Conservation (phyloP, 1,140 invertebrate genomes). For the Drosophila gunungcola region DNA sequence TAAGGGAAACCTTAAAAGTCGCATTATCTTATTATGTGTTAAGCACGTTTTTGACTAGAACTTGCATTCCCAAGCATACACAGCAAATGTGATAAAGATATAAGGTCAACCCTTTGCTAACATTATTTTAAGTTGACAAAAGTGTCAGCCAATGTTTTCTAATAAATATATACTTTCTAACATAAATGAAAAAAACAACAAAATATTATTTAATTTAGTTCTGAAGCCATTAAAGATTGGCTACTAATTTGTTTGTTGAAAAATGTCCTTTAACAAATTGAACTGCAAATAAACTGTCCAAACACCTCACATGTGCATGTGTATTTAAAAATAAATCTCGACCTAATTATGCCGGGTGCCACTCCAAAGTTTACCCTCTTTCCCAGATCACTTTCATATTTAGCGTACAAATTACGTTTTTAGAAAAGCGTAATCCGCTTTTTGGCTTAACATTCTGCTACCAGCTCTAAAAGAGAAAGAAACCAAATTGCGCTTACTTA, state of each 20-base stretch:
- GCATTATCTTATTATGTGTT: conserved; percentile 17
- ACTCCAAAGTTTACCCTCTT: conserved; percentile 11
- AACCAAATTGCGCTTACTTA: conserved; percentile 72
- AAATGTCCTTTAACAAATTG: not conserved
- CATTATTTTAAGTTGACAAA: no score
- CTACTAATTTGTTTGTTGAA: no score
- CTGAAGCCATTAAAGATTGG: no score
- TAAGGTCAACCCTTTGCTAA: not conserved
- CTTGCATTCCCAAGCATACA: conserved; percentile 9
- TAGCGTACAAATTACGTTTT: conserved; percentile 63
- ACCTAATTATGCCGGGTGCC: not conserved
- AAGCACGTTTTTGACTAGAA: conserved; percentile 33
- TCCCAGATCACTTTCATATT: conserved; percentile 64
- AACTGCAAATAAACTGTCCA: not conserved
- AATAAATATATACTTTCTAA: no score
- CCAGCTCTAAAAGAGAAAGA: conserved; percentile 29
- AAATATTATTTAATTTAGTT: no score
- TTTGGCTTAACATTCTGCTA: conserved; percentile 66
- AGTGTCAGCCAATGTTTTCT: no score
- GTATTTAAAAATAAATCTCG: conserved; percentile 1
- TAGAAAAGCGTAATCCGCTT: conserved; percentile 69
- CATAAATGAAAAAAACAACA: no score
- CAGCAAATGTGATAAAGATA: conserved; percentile 15
- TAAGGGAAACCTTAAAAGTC: conserved; percentile 22
- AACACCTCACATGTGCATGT: not conserved